Evolutionary conservation across 2,113 vertebrate species (phyloP), one percentile per base, ranked within the genome.

Genomic region (Otis tarda): DNA sequence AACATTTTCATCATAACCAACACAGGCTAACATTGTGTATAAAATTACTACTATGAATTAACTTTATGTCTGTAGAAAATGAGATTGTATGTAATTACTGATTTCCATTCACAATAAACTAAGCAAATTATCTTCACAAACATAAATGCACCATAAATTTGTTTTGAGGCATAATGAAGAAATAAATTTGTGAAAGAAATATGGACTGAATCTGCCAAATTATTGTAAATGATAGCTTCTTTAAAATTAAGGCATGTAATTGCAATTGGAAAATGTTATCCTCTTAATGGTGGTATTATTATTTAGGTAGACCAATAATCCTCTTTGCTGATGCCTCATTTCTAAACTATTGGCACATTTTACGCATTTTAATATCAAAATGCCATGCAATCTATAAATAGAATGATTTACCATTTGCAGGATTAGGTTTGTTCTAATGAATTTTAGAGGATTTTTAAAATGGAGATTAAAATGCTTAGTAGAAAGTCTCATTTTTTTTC

Each of bases 141-240:
- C 97, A 97, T 97, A 98, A 98, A 97, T 96, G 97, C 89, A 96
- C 95, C 97, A 98, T 98, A 98, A 98, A 98, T 98, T 98, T 98
- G 97, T 98, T 98, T 98, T 97, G 97, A 97, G 95, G 96, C 97
- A 97, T 98, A 98, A 98, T 98, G 97, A 98, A 98, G 98, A 98
- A 98, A 98, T 98, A 98, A 98, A 98, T 98, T 98, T 97, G 97
- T 98, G 97, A 98, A 97, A 98, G 98, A 98, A 98, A 98, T 98
- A 98, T 97, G 97, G 98, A 97, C 97, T 96, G 97, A 97, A 98
- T 97, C 96, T 98, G 98, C 98, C 98, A 98, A 98, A 98, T 98
- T 98, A 98, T 97, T 98, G 97, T 98, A 98, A 98, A 98, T 98
- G 97, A 98, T 98, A 97, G 97, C 93, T 97, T 98, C 95, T 97